phyloP scores from a whole-genome alignment of 1,140 invertebrate species.

The Episyrphus balteatus region DNA sequence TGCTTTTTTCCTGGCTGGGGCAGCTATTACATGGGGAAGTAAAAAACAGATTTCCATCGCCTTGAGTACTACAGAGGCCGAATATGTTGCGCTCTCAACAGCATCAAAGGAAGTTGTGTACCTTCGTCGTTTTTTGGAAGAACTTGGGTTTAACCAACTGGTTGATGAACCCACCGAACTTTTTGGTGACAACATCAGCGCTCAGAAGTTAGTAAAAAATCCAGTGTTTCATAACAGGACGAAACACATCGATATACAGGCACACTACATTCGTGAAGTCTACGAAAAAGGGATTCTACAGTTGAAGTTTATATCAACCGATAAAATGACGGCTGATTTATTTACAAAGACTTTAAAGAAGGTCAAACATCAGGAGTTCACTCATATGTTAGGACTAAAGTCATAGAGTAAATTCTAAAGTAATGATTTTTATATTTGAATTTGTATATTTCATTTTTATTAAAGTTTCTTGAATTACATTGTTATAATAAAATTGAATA shows the following conservation, averaged over 20 bases:
- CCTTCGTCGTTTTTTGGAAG: no score
- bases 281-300: neutral
- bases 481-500: no score
- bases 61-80: slow-evolving; percentile 32
- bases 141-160: slow-evolving; percentile 7
- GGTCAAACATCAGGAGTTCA: slow-evolving; percentile 1
- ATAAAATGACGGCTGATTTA: slow-evolving; percentile 6
- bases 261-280: slow-evolving; percentile 24
- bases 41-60: slow-evolving; percentile 29
- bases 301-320: slow-evolving; percentile 3
- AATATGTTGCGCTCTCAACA: slow-evolving; percentile 24
- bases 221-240: slow-evolving; percentile 25
- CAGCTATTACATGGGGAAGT: slow-evolving; percentile 18
- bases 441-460: no score
- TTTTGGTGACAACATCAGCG: slow-evolving; percentile 8
- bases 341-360: slow-evolving; percentile 5
- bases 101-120: slow-evolving; percentile 17
- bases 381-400: no score
- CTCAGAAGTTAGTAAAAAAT: slow-evolving; percentile 15
- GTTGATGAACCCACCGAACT: slow-evolving; percentile 1
- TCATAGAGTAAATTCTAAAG: no score
- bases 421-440: no score
- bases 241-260: slow-evolving; percentile 36
- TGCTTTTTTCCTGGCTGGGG: slow-evolving; percentile 16
- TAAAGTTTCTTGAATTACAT: no score